Base-by-base conservation (phyloP, 2,113 vertebrate genomes). In the Ia io region DNA sequence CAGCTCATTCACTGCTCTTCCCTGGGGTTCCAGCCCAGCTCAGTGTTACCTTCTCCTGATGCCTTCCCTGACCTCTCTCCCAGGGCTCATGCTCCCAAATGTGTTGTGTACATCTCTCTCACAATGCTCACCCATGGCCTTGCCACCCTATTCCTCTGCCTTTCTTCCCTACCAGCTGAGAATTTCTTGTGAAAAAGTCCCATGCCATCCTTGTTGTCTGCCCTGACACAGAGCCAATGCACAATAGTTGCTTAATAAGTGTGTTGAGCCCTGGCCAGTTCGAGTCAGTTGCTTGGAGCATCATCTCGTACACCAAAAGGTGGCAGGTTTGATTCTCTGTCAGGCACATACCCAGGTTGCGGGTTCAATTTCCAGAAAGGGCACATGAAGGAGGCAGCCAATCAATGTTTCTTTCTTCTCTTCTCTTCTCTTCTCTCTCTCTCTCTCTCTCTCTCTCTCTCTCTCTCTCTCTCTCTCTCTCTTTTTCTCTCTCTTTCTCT, bases 41-140 rank as follows among this genome's bases (percentile, higher is more conserved):
- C 30, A 22, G 1, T 32, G n/a, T 30, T 30, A 25, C 25, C 49
- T 84, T 63, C 69, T 74, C 70, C 1, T 0, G 13, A 35, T n/a
- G 30, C 28, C 69, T 30, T 61, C 78, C 44, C 20, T 35, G 18
- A 40, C 1, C 1, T 13, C 20, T 20, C 3, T 30, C 20, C 22
- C n/a, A 23, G 83, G 25, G 7, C 6, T 42, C 22, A 2, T 5
- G 4, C 28, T 40, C 42, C 40, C 14, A 42, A 37, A 17, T 3
- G 1, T 10, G 6, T 1, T 20, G 12, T 40, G 9, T 1, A 10
- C 6, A 13, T 9, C n/a, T n/a, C 35, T 90, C 7, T 30, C 32
- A 14, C 0, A 14, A 37, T 0, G 10, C n/a, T 65, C 13, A 22
- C 25, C 49, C 0, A 0, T 17, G 28, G 32, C 22, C 32, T 30